phyloP scores from a whole-genome alignment of 2,113 vertebrate species.

The Vanacampus margaritifer region DNA sequence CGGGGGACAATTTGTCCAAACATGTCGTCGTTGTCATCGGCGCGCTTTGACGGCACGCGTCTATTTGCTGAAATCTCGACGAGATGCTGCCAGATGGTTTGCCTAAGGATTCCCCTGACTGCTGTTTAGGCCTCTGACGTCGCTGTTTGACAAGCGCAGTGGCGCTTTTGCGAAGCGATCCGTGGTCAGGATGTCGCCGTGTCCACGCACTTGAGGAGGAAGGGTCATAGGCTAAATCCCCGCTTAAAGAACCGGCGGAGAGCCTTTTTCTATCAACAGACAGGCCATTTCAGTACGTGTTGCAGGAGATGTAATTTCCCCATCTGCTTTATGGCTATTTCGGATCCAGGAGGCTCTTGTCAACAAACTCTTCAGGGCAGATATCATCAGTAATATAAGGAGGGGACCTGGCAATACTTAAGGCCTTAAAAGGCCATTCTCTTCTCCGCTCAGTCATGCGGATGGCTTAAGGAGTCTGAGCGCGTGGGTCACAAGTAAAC shows the following conservation, averaged over 20 bases:
- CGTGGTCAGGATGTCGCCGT: constrained; percentile 59
- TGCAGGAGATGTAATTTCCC: constrained; percentile 77
- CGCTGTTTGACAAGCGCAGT: constrained; percentile 30
- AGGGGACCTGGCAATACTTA: constrained; percentile 70
- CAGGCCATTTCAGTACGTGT: constrained; percentile 71
- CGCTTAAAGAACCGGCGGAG: constrained; percentile 73
- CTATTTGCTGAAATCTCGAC: constrained; percentile 35
- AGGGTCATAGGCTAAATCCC: constrained; percentile 73
- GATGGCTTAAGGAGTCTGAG: constrained; percentile 69
- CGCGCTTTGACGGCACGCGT: constrained; percentile 32
- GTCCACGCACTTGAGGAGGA: constrained; percentile 58
- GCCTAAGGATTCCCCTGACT: constrained; percentile 45
- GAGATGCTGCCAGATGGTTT: constrained; percentile 42
- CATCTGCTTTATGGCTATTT: constrained; percentile 78
- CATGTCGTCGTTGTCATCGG: constrained; percentile 25
- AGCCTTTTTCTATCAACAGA: constrained; percentile 74
- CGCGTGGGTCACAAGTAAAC: constrained; percentile 73
- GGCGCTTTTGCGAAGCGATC: constrained; percentile 51
- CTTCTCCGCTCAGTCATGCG: constrained; percentile 63
- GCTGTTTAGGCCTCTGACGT: constrained; percentile 28
- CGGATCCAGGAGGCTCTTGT: constrained; percentile 74
- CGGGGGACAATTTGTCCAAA: constrained; percentile 45
- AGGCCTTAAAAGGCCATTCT: constrained; percentile 72
- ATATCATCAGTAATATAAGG: constrained; percentile 79
- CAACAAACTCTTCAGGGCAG: constrained; percentile 73